Base-by-base conservation (phyloP, 2,113 vertebrate genomes). In the Polyodon spathula region DNA sequence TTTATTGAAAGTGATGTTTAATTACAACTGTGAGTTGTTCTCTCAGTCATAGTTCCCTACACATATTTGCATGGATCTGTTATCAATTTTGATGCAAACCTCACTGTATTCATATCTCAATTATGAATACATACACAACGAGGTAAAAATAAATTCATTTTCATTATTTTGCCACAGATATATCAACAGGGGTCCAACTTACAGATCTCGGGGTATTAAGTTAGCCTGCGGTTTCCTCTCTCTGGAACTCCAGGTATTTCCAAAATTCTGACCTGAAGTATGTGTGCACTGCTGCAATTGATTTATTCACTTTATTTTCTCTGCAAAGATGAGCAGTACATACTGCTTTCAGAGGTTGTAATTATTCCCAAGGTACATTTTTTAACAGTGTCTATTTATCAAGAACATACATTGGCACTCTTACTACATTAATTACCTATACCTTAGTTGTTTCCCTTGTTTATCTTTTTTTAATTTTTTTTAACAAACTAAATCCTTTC, bases 321-420 rank as follows among this genome's bases (percentile, higher is more conserved):
- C 56, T 68, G 63, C 61, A 69, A 78, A 64, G 73, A 56, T 60
- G 55, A 66, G 60, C 68, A 73, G 71, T 73, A 73, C 76, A 71
- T 62, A 81, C 73, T 59, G 66, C 74, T 82, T 74, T 60, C 74
- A 76, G 67, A 77, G 76, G 16, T 58, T 82, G 77, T 91, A 90
- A 89, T 91, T 89, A 88, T 73, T 88, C 84, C 81, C 85, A 68
- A 58, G 80, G 61, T 70, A 75, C 69, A 56, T 3, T 67, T 62
- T 73, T 65, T 83, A 80, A 77, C 68, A 53, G 72, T 64, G 72
- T 54, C 61, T 84, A 84, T 87, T 84, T 78, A 87, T 87, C 81
- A 86, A 69, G 64, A 72, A 78, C 81, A 81, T 84, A 79, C 86
- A 86, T 86, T 86, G 84, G 72, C 67, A 70, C 63, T 71, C 56